Evolutionary conservation across 2,888 invertebrate species (phyloP).

Genomic region (Apamea anceps): DNA sequence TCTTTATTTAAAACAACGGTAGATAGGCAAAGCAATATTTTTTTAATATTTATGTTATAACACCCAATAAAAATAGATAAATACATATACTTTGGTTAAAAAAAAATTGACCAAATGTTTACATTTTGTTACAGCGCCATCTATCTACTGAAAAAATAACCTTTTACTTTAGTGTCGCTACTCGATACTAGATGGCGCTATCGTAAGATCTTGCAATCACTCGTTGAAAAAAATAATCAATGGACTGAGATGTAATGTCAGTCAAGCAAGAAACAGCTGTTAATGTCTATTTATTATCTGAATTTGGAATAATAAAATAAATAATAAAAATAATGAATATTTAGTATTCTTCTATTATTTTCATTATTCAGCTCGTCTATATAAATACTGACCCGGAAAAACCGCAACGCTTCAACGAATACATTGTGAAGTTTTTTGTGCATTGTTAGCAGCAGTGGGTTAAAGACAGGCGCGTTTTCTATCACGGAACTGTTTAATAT

Average conservation of each 20-base stretch:
- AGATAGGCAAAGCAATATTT: neutral
- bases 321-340: neutral
- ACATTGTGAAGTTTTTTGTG: conserved; percentile 2
- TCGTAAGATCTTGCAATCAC: neutral
- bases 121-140: conserved; percentile 63
- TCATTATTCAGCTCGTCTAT: neutral
- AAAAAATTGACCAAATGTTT: neutral
- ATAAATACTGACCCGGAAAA: neutral
- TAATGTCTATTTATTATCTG: neutral
- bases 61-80: neutral
- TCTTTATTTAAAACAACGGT: neutral
- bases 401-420: neutral
- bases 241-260: no score
- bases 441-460: neutral
- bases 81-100: neutral
- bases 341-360: neutral
- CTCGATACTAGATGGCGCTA: conserved; percentile 77
- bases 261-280: neutral
- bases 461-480: neutral
- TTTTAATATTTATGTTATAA: neutral
- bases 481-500: neutral
- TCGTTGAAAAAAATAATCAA: neutral
- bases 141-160: conserved; percentile 51
- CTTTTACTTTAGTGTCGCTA: conserved; percentile 70
- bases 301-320: no score